Conservation (phyloP, 1,140 invertebrate genomes). For the Branchinecta lindahli region DNA sequence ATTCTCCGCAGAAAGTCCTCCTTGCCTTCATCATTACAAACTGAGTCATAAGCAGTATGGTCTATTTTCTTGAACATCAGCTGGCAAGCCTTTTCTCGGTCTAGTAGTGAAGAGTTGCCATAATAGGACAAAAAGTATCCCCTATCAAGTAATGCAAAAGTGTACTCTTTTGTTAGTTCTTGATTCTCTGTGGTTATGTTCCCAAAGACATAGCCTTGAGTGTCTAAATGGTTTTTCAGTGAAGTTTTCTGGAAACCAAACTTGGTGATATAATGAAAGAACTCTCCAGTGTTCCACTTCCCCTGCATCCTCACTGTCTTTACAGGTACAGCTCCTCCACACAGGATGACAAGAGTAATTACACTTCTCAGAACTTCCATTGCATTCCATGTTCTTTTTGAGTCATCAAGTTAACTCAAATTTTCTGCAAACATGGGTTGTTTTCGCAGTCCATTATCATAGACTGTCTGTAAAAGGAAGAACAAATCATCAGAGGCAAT, state of each 20-base stretch:
- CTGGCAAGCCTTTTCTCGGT: slow-evolving; percentile 53
- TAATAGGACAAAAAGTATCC: slow-evolving; percentile 76
- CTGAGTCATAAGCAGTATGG: slow-evolving; percentile 60
- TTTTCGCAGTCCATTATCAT: no score
- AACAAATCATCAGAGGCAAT: no score
- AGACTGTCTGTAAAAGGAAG: no score
- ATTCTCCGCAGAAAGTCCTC: slow-evolving; percentile 73
- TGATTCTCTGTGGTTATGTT: slow-evolving; percentile 61
- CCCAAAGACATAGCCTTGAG: slow-evolving; percentile 85
- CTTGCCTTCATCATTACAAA: slow-evolving; percentile 56
- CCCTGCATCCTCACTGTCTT: slow-evolving; percentile 41
- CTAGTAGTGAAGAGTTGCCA: slow-evolving; percentile 45
- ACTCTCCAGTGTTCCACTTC: slow-evolving; percentile 49
- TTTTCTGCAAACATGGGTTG: no score
- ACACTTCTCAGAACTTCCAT: no score
- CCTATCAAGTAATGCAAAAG: slow-evolving; percentile 70
- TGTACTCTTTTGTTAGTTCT: slow-evolving; percentile 50
- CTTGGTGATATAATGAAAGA: slow-evolving; percentile 81
- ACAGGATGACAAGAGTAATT: no score
- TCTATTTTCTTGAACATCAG: slow-evolving; percentile 72
- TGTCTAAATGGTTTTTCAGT: slow-evolving; percentile 54
- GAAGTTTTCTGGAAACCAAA: slow-evolving; percentile 96
- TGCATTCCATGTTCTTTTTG: no score
- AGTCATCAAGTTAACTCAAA: no score
- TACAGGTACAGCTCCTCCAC: no score